Evolutionary conservation across 1,140 invertebrate genomes (phyloP).

Genomic region (Drosophila tsacasi): DNA sequence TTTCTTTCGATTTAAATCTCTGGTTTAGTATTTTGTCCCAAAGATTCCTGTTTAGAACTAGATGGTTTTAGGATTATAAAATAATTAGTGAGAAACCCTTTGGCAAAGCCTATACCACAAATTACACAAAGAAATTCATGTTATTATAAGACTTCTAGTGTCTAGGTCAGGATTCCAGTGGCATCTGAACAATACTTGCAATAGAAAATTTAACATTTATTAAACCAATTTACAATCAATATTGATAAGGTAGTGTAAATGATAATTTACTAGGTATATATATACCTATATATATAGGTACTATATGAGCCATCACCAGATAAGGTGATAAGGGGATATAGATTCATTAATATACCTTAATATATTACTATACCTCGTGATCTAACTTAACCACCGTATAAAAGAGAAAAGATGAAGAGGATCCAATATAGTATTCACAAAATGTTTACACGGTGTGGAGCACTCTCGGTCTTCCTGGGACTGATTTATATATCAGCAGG

Average conservation of each 20-base stretch:
- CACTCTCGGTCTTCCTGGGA: not conserved
- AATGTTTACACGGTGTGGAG: not conserved
- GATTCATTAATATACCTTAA: not conserved
- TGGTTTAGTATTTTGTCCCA: not conserved
- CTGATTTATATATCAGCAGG: constrained; percentile 1
- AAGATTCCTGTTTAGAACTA: not conserved
- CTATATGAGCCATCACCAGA: no score
- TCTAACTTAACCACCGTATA: not conserved
- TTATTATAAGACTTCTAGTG: not conserved
- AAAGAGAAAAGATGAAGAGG: not conserved
- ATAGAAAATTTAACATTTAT: not conserved
- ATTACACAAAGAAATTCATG: no score
- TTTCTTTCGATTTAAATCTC: not conserved
- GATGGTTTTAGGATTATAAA: not conserved
- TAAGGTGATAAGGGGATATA: not conserved
- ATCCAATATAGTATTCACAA: not conserved
- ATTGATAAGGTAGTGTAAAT: not conserved
- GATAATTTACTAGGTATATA: no score
- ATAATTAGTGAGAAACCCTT: not conserved
- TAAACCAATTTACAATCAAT: not conserved
- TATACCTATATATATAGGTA: no score
- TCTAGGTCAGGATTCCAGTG: not conserved
- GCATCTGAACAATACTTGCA: not conserved
- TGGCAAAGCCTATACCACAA: not conserved
- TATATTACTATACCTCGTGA: not conserved